These are phyloP conservation scores for Rhodinocichla rosea DNA, from an alignment of 2,113 vertebrate genomes.

Conservation along the genomic window DNA sequence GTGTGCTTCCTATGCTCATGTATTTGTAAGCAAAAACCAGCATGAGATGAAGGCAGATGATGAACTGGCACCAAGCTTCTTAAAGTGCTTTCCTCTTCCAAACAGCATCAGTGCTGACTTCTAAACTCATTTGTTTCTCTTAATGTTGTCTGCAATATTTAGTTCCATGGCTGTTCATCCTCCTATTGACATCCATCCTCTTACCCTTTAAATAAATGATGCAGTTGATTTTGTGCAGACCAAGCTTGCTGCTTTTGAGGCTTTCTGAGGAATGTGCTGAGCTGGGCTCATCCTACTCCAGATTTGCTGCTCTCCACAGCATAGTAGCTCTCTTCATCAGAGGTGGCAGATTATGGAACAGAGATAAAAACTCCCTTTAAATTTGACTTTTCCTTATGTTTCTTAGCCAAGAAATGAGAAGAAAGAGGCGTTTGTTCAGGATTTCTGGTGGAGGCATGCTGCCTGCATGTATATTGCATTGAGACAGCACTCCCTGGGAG, in stretches of 20 bases:
- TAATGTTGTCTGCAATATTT: not conserved
- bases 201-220: slow-evolving; percentile 19
- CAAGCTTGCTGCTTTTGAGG: not conserved
- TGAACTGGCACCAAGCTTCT: not conserved
- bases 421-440: not conserved
- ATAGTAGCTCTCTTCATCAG: not conserved
- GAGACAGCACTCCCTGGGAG: not conserved
- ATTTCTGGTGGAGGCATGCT: not conserved
- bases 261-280: not conserved
- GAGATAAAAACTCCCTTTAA: not conserved
- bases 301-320: not conserved
- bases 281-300: not conserved
- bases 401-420: not conserved
- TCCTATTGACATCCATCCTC: not conserved
- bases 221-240: not conserved
- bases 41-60: not conserved
- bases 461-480: not conserved
- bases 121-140: not conserved
- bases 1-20: not conserved
- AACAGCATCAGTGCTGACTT: not conserved
- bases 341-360: not conserved
- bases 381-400: not conserved
- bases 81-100: not conserved
- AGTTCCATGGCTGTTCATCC: not conserved
- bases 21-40: not conserved